Base-by-base conservation (phyloP, 2,113 vertebrate species). In the Chlorodrepanis virens region DNA sequence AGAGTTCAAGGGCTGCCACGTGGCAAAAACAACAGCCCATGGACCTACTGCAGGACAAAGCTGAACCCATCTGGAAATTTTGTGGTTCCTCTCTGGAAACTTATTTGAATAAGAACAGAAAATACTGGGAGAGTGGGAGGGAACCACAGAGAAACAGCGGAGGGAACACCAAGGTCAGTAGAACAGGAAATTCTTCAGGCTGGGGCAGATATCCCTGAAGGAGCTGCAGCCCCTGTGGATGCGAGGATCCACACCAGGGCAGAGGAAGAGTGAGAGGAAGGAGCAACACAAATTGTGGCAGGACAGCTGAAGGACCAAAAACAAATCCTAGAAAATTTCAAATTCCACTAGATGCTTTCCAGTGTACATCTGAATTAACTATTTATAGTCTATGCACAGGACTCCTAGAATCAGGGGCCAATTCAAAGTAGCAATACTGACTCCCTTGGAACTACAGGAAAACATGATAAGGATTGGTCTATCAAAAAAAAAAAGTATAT, bases 331-430 rank as follows among this genome's bases (percentile, higher is more conserved):
- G 16, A 60, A 75, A 28, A 44, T 45, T 63, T 76, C 45, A 63
- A 14, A 67, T 75, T 13, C 11, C 22, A 35, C 42, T 25, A n/a
- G 50, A 35, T 39, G 35, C 28, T 70, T 70, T 75, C 33, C 44
- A 53, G 5, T n/a, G 22, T 60, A 25, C 19, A 20, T 2, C 16
- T 74, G 23, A 84, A 52, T 39, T 42, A 33, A 60, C 6, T 52
- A 8, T 33, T 74, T 23, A 29, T 10, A 50, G 8, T 44, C 20
- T 24, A 0, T 6, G 6, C 5, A 1, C 19, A 69, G 37, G 18
- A 67, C 2, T 7, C 52, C 57, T n/a, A 20, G 54, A 79, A 18
- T 69, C 12, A 69, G 37, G 16, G 10, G 8, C 4, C 63, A 63
- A 40, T 57, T 89, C 42, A 82, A 70, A 78, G 56, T 2, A 72